Evolutionary conservation across 2,888 invertebrate genomes (phyloP).

Genomic region (Agriopis aurantiaria): DNA sequence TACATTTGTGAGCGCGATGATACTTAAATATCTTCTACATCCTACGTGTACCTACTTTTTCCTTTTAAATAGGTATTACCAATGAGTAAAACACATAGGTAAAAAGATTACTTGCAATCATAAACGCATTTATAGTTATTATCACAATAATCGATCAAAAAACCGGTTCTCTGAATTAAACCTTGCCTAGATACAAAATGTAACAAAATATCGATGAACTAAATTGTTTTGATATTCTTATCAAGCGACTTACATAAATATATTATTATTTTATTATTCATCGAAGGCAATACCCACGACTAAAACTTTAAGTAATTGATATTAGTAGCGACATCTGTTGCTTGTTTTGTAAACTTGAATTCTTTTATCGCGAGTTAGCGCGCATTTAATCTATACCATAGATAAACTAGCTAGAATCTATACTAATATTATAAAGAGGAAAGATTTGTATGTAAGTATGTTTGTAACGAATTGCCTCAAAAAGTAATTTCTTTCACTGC

Average conservation of each 20-base stretch:
- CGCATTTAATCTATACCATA: too few species aligned
- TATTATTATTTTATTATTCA: conserved; percentile 3
- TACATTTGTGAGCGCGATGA: neutral
- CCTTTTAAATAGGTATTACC: too few species aligned
- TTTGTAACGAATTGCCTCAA: too few species aligned
- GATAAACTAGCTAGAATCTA: too few species aligned
- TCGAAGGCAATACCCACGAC: neutral
- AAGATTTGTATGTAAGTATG: too few species aligned
- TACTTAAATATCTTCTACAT: neutral
- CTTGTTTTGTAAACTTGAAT: neutral
- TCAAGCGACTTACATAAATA: conserved; percentile 8
- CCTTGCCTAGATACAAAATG: conserved; percentile 3
- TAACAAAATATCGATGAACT: neutral
- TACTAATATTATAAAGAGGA: too few species aligned
- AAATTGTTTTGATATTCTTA: conserved; percentile 3
- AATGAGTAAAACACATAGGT: neutral
- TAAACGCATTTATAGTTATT: neutral
- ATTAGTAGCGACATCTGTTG: conserved; percentile 55
- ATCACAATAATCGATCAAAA: neutral
- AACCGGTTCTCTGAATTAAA: conserved; percentile 12
- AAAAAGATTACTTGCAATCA: conserved; percentile 5
- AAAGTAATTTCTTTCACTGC: too few species aligned
- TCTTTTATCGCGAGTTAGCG: neutral
- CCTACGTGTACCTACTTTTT: too few species aligned
- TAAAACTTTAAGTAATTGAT: neutral